phyloP scores from a whole-genome alignment of 2,888 invertebrate species.

The Sminthurides aquaticus region DNA sequence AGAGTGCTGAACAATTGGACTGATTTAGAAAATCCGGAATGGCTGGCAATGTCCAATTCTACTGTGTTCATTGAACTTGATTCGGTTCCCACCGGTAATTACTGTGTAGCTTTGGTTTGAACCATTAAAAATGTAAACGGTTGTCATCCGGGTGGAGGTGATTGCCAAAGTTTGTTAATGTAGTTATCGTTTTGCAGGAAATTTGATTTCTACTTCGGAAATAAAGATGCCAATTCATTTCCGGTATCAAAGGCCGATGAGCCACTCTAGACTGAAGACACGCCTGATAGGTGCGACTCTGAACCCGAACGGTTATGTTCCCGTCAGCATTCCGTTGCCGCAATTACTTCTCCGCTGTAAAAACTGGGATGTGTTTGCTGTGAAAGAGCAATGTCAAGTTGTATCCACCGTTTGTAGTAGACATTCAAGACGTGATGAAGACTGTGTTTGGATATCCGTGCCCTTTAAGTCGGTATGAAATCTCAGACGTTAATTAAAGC shows the following conservation, averaged over 20 bases:
- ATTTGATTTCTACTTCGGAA: constrained; percentile 37
- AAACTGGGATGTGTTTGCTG: constrained; percentile 44
- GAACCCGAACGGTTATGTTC: constrained; percentile 45
- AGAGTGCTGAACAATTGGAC: constrained; percentile 41
- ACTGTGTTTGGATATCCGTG: constrained; percentile 49
- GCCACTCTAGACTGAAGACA: constrained; percentile 43
- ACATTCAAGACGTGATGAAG: constrained; percentile 39
- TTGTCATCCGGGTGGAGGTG: not conserved
- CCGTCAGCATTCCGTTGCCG: constrained; percentile 40
- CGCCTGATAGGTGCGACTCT: constrained; percentile 16
- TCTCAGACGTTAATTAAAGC: not conserved
- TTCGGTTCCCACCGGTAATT: constrained; percentile 33
- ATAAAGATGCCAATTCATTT: constrained; percentile 49
- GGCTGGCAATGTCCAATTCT: constrained; percentile 39
- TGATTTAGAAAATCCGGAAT: constrained; percentile 39
- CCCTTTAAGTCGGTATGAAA: constrained; percentile 49
- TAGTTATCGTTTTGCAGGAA: constrained; percentile 31
- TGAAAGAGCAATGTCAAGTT: constrained; percentile 42
- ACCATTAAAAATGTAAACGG: too few species aligned
- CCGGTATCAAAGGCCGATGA: constrained; percentile 50
- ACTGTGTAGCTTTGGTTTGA: not conserved
- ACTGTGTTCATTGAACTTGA: constrained; percentile 37
- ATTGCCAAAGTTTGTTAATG: not conserved
- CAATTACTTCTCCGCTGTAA: constrained; percentile 40
- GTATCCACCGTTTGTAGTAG: constrained; percentile 46